Base-by-base conservation (phyloP, 2,113 vertebrate genomes). In the Corynorhinus townsendii region DNA sequence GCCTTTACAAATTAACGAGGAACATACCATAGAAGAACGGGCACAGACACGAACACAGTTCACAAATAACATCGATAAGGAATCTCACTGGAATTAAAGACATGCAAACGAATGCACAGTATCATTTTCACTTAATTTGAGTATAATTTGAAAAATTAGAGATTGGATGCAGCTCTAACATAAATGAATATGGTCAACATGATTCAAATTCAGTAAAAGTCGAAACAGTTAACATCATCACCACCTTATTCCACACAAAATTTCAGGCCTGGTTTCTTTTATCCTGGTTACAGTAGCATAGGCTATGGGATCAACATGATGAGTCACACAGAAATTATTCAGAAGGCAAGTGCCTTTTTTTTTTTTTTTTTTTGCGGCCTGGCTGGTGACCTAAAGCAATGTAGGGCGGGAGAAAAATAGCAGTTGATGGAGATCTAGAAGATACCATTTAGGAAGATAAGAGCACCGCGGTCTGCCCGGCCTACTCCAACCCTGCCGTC, bases 401-500 rank as follows among this genome's bases (percentile, higher is more conserved):
- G 17, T 2, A 35, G 9, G 11, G 16, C 52, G 56, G 24, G 28
- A 38, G 33, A 15, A 47, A 35, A 86, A 45, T 14, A 38, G 64
- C 40, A n/a, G 45, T 16, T 66, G 79, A 35, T 16, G 49, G 38
- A 22, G 69, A 59, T 24, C 26, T 49, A 64, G 62, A 75, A 81
- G n/a, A 88, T 38, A 43, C 33, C 47, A 47, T 20, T 43, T 16
- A 22, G 77, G 59, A 68, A 43, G 40, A 16, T 33, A 12, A 12
- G 26, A 68, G 84, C 2, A 16, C 2, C 3, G 1, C 2, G 1
- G 2, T 75, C 26, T 40, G 45, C 14, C n/a, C 15, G 45, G 45
- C 22, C 26, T 11, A 2, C 10, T 64, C 43, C 22, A 54, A 0
- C 30, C n/a, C 35, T 43, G n/a, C 12, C 16, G 5, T 17, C 8